Evolutionary conservation across 2,888 invertebrate genomes (phyloP).

Genomic region (Hofmannophila pseudospretella): DNA sequence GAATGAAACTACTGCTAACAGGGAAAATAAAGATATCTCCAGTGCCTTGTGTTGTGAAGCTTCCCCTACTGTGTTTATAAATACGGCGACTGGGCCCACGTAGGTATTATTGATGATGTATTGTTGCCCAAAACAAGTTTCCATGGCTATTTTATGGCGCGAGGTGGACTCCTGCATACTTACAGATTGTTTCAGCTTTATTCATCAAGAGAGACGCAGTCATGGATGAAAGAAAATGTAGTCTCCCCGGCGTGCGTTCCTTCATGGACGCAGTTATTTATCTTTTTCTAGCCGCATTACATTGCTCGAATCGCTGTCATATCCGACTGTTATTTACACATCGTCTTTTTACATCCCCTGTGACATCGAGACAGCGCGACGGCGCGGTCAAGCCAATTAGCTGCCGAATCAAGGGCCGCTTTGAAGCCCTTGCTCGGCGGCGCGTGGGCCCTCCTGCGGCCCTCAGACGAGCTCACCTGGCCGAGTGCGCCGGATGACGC

Average conservation of each 20-base stretch:
- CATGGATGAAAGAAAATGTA: no score
- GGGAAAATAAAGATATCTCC: no score
- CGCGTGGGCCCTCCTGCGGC: slow-evolving; percentile 27
- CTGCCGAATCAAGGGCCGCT: slow-evolving; percentile 49
- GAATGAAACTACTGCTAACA: no score
- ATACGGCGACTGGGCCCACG: slow-evolving; percentile 26
- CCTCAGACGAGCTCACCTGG: slow-evolving; percentile 33
- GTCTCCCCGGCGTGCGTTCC: no score
- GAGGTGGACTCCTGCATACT: slow-evolving; percentile 12
- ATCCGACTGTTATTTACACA: no score
- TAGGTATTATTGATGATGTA: slow-evolving; percentile 32
- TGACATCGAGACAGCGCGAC: slow-evolving; percentile 3
- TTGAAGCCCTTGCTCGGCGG: slow-evolving; percentile 54
- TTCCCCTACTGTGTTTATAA: slow-evolving; percentile 16
- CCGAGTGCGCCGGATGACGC: slow-evolving; percentile 6
- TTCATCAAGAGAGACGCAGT: slow-evolving; percentile 8
- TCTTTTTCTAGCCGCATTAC: no score
- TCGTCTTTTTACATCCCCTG: no score
- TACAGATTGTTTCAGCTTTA: slow-evolving; percentile 10
- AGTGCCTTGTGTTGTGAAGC: no score
- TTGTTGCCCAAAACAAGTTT: slow-evolving; percentile 33
- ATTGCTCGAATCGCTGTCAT: no score
- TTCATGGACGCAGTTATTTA: no score
- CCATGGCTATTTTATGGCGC: no score
- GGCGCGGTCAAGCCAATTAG: slow-evolving; percentile 68